Base-by-base conservation (phyloP, 2,797 vertebrate genomes). In the Heliangelus exortis region DNA sequence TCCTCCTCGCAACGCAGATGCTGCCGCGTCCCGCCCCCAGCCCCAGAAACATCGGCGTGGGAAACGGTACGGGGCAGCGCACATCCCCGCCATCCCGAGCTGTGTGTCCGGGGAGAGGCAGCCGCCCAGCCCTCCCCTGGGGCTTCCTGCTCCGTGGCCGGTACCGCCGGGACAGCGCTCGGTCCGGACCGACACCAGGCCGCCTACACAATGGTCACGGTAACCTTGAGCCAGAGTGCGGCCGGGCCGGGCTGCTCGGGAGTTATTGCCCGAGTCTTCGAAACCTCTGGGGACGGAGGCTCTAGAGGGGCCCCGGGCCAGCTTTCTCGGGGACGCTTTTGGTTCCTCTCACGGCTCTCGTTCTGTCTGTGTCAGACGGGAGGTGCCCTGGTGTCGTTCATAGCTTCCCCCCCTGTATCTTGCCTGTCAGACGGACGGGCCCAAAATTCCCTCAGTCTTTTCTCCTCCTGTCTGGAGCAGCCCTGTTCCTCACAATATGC, bases 181-280 rank as follows among this genome's bases (percentile, higher is more conserved):
- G 41, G 51, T 20, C 6, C 41, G 21, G 50, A 12, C 14, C 11
- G 18, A 19, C 7, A 23, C 9, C 25, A 4, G 58, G 58, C 34
- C 18, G 15, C 12, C 8, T 1, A 7, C 21, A 0, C 6, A 0
- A 1, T 0, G 25, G 10, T 4, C 7, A 2, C 34, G 18, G 3
- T 6, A 19, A 41, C 62, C 16, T 0, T 4, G 1, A 10, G n/a
- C 4, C 2, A 4, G 1, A 5, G 10, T 6, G 36, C 13, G 26
- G 18, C 15, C 39, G 3, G 25, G 21, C 22, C 14, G 1, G 31
- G 39, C 34, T 4, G 31, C 31, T 2, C 10, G 2, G 28, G 11
- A 0, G 12, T 36, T 21, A 21, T 14, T 15, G n/a, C 16, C 28
- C 29, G 1, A 5, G 5, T 14, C 33, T 22, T 7, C 15, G 11